Percentiles rank a stretch among this genome's conserved stretches.
These are phyloP conservation scores for Drosophila lutescens DNA, from an alignment of 2,888 invertebrate species.

Conservation along the genomic window DNA sequence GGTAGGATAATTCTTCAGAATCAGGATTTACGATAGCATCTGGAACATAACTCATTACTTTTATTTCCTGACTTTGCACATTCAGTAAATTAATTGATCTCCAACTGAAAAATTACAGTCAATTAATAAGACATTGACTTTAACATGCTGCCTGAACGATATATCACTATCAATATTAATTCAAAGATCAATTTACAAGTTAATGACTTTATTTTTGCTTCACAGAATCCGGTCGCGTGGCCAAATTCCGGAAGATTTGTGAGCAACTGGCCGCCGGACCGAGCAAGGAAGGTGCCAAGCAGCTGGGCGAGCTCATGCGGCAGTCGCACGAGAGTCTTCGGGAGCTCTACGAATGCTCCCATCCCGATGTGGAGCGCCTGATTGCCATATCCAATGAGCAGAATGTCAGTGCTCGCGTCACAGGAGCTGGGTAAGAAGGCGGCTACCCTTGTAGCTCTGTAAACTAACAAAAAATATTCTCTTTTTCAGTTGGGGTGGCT, in stretches of 20 bases:
- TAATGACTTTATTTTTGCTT: not conserved
- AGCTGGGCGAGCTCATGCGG: constrained; percentile 93
- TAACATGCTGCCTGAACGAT: not conserved
- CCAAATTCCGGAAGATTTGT: constrained; percentile 89
- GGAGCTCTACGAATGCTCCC: constrained; percentile 96
- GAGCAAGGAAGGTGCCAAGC: constrained; percentile 70
- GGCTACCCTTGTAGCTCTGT: not conserved
- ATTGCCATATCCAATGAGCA: constrained; percentile 89
- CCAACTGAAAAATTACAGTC: not conserved
- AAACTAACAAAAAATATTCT: not conserved
- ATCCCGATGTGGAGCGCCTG: constrained; percentile 92
- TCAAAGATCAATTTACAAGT: not conserved
- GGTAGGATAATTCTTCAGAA: constrained; percentile 84
- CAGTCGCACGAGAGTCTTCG: constrained; percentile 94
- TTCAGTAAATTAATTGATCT: not conserved
- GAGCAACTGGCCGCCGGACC: constrained; percentile 58
- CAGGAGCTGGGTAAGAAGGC: constrained; percentile 92
- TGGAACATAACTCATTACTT: not conserved
- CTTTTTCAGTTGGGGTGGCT: constrained; percentile 95
- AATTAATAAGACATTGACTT: not conserved
- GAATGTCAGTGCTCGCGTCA: constrained; percentile 94
- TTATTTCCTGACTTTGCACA: not conserved
- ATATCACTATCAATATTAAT: not conserved
- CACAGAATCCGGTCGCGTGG: constrained; percentile 93
- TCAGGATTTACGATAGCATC: not conserved